Conservation (phyloP, 2,888 invertebrate genomes). For the Mythimna lalbum region DNA sequence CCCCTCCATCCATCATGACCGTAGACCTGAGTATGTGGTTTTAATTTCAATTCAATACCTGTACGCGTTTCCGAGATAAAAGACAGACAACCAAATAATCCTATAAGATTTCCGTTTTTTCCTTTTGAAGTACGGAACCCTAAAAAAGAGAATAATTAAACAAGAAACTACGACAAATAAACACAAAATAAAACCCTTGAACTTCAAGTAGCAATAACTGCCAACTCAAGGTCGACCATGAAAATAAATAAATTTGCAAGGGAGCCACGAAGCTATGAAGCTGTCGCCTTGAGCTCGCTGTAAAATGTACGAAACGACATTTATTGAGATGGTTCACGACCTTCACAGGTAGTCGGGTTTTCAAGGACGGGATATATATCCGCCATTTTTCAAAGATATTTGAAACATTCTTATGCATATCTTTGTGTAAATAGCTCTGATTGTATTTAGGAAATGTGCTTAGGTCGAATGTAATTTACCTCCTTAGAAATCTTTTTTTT, state of each 20-base stretch:
- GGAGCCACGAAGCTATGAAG: conserved; percentile 18
- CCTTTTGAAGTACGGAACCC: no score
- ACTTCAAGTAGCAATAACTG: conserved; percentile 15
- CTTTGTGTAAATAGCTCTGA: neutral
- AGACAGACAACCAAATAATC: no score
- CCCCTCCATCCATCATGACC: no score
- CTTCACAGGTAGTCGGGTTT: neutral
- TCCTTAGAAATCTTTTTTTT: no score
- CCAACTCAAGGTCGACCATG: conserved; percentile 15
- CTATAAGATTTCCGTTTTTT: no score
- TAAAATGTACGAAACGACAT: conserved; percentile 51
- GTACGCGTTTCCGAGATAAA: no score
- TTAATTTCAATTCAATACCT: no score
- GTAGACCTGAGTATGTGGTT: no score
- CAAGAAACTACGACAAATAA: neutral
- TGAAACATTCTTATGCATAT: conserved; percentile 24
- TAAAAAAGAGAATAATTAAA: no score
- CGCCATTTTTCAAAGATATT: conserved; percentile 16
- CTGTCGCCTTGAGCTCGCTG: conserved; percentile 19
- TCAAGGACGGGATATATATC: conserved; percentile 2
- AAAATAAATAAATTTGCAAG: conserved; percentile 37
- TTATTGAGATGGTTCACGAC: conserved; percentile 39
- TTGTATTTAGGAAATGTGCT: neutral
- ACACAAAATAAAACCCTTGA: neutral
- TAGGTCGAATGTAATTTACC: no score